phyloP scores from a whole-genome alignment of 2,113 vertebrate species.

The Crypturellus undulatus region DNA sequence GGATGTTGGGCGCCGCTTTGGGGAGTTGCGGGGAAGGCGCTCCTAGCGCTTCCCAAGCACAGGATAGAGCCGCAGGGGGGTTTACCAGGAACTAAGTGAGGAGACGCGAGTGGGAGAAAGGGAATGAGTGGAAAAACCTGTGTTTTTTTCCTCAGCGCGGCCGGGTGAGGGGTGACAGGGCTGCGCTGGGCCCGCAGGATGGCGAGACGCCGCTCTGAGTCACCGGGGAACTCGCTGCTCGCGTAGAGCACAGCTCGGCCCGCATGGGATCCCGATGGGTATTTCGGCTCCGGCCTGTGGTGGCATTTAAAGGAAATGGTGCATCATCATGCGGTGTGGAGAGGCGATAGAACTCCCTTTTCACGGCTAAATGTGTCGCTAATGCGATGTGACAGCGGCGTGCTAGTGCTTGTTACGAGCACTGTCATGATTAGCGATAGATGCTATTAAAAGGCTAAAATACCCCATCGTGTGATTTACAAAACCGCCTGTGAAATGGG shows the following conservation, averaged over 20 bases:
- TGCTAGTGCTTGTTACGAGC: fast-evolving
- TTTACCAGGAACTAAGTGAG: neutral
- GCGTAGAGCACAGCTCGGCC: neutral
- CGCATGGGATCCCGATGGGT: neutral
- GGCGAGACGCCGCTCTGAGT: neutral
- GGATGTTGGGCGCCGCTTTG: neutral
- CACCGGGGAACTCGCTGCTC: neutral
- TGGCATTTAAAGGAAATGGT: conserved; percentile 4
- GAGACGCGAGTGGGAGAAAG: neutral
- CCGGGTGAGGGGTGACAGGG: neutral
- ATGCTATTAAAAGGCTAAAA: fast-evolving
- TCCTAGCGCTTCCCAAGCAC: fast-evolving
- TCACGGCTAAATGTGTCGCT: fast-evolving
- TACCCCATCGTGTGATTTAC: fast-evolving
- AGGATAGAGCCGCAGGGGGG: neutral
- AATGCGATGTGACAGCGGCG: fast-evolving
- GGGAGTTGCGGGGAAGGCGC: neutral
- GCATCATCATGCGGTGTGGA: conserved; percentile 23
- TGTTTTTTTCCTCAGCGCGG: neutral
- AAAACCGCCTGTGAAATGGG: neutral
- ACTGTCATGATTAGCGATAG: fast-evolving
- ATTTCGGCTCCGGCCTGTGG: neutral
- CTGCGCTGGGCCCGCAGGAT: neutral
- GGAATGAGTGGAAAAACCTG: neutral
- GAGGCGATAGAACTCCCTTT: neutral